Evolutionary conservation across 1,140 invertebrate species (phyloP), one percentile per base, ranked within the genome.

Genomic region (Babylonia areolata): DNA sequence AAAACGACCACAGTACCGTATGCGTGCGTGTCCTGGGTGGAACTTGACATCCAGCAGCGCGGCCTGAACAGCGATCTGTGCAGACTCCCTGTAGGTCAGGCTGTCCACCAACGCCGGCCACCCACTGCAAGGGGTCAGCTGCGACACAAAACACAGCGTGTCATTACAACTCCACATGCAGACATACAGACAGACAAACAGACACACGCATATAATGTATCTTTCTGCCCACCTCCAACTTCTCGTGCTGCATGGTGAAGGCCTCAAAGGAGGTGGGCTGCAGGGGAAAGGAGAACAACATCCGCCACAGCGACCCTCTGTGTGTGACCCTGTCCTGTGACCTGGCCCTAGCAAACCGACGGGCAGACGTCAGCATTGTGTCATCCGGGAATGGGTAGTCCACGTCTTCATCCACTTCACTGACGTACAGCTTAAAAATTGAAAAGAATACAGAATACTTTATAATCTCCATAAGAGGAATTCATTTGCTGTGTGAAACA

Each of bases 251-350:
- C 2, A 15, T 35, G 11, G 6, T 82, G 33, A 82, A 40, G 23
- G 81, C 20, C 9, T 82, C 54, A 20, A 69, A 40, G 37, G 81
- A 69, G 28, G 64, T 69, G 31, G 81, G 81, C 54, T 69, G 54
- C 39, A 58, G 81, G 39, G 81, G 81, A 69, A 58, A 82, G 1
- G 81, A 82, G 37, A 82, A 82, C 23, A 82, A 31, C 37, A 82
- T 37, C 35, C 40, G 54, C 1, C 23, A 33, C 28, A 82, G 20
- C 35, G 2, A n/a, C n/a, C 33, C 64, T 11, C n/a, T 37, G 2
- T 2, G 2, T 3, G 11, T 23, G 12, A 71, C 23, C 6, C 35
- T 15, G 37, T 33, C 39, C 1, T 20, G 3, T 39, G 81, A 35
- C n/a, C n/a, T n/a, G 3, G 51, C 11, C 3, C 35, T 28, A 9